A percentile compares a stretch with the other conserved stretches of the same genome.
phyloP scores from a whole-genome alignment of 2,888 invertebrate genomes.

The Hemaris fuciformis region DNA sequence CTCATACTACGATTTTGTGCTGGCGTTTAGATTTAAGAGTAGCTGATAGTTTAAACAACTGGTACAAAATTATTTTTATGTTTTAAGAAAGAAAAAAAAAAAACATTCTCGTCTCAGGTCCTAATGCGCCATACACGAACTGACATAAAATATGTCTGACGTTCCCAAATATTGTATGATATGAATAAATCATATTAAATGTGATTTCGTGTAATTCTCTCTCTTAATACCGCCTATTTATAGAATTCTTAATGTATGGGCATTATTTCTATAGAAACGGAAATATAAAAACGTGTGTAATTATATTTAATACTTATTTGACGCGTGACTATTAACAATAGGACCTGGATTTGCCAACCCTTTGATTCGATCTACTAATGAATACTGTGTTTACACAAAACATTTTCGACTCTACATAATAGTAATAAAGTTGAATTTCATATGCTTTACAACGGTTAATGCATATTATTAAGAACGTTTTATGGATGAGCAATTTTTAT shows the following conservation, averaged over 20 bases:
- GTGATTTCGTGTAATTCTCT: not conserved
- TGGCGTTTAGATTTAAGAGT: too few relatives aligned
- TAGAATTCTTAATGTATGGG: slow-evolving; percentile 9
- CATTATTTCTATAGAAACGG: slow-evolving; percentile 68
- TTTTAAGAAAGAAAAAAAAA: too few relatives aligned
- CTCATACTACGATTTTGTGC: too few relatives aligned
- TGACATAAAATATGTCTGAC: too few relatives aligned
- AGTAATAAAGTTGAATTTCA: slow-evolving; percentile 34
- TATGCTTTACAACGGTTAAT: slow-evolving; percentile 38
- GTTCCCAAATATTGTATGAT: too few relatives aligned
- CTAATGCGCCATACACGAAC: too few relatives aligned
- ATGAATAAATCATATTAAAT: too few relatives aligned
- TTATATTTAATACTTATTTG: slow-evolving; percentile 67
- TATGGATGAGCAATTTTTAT: slow-evolving; percentile 78
- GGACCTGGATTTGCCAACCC: slow-evolving; percentile 79
- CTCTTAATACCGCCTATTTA: not conserved
- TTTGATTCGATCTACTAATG: slow-evolving; percentile 73
- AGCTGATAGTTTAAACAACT: too few relatives aligned
- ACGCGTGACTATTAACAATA: slow-evolving; percentile 79
- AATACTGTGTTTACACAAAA: slow-evolving; percentile 39
- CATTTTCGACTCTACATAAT: slow-evolving; percentile 33
- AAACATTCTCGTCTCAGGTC: too few relatives aligned
- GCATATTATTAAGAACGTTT: slow-evolving; percentile 63
- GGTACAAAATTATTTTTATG: too few relatives aligned
- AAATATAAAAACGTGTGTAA: slow-evolving; percentile 70